Evolutionary conservation across 2,797 vertebrate genomes (phyloP).

Genomic region (Otolemur crassicaudatus): DNA sequence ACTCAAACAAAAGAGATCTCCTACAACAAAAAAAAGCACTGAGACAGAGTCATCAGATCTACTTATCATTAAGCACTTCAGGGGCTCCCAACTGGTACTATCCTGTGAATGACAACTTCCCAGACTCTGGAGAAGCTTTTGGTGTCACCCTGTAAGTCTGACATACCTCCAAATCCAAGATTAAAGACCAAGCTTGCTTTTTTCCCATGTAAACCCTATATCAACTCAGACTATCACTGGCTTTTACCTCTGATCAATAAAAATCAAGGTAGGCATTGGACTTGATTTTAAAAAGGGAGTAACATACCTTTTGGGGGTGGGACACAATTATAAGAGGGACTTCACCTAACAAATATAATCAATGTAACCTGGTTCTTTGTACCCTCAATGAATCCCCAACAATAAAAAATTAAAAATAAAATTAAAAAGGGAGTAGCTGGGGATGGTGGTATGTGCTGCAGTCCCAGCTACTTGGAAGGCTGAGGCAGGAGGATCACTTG

Average conservation of each 20-base stretch:
- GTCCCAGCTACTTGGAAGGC: background rate
- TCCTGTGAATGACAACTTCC: background rate
- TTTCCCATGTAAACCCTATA: background rate
- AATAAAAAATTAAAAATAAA: too few relatives aligned
- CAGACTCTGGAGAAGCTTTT: background rate
- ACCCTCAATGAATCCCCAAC: too few relatives aligned
- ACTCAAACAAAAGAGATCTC: background rate
- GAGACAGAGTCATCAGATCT: background rate
- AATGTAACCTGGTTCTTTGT: too few relatives aligned
- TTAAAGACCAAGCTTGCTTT: background rate
- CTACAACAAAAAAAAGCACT: background rate
- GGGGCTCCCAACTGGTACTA: background rate
- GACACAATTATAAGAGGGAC: too few relatives aligned
- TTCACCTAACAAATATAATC: too few relatives aligned
- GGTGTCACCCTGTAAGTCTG: background rate
- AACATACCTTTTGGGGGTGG: background rate
- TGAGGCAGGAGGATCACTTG: background rate
- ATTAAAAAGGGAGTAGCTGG: background rate
- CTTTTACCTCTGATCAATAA: background rate
- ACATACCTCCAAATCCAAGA: background rate
- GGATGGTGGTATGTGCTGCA: background rate
- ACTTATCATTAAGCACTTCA: background rate
- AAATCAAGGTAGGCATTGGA: background rate
- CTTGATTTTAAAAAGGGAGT: background rate
- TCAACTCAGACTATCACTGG: background rate